These are phyloP conservation scores for Beris morrisii DNA, from an alignment of 2,888 invertebrate genomes.

Conservation along the genomic window DNA sequence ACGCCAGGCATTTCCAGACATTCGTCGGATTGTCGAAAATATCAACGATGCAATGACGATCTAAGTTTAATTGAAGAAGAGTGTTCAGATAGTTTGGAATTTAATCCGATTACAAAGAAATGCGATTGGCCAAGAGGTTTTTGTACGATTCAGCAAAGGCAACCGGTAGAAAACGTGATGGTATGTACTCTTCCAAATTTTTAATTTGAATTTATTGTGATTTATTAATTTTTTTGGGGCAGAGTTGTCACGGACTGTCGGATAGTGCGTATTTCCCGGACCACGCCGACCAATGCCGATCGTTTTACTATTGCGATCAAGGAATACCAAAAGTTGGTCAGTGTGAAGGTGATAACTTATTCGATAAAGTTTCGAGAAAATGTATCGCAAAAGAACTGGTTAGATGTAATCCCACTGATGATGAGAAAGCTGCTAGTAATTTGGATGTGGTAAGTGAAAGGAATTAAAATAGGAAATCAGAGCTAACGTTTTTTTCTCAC, in stretches of 20 bases:
- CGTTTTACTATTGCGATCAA: constrained; percentile 30
- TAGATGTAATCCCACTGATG: neutral
- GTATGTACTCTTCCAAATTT: neutral
- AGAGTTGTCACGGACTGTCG: constrained; percentile 16
- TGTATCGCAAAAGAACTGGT: constrained; percentile 1
- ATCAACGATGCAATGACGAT: constrained; percentile 1
- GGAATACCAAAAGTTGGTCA: constrained; percentile 11
- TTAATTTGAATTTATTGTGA: neutral
- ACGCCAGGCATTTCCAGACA: constrained; percentile 1
- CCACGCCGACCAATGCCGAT: constrained; percentile 11
- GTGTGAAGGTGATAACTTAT: neutral
- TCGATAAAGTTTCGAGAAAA: neutral
- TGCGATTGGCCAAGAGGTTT: constrained; percentile 16
- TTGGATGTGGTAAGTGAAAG: constrained; percentile 1
- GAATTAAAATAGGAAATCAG: neutral
- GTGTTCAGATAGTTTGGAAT: constrained; percentile 17
- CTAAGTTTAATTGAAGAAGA: neutral
- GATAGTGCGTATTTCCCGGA: neutral
- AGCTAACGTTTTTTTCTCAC: neutral
- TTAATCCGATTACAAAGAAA: constrained; percentile 9
- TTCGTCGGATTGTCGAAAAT: constrained; percentile 10
- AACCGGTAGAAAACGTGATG: constrained; percentile 7
- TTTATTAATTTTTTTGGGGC: neutral
- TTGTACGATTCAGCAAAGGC: constrained; percentile 3
- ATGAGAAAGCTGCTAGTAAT: neutral